These are phyloP conservation scores for Baryphthengus martii DNA, from an alignment of 2,113 vertebrate genomes.

Conservation along the genomic window DNA sequence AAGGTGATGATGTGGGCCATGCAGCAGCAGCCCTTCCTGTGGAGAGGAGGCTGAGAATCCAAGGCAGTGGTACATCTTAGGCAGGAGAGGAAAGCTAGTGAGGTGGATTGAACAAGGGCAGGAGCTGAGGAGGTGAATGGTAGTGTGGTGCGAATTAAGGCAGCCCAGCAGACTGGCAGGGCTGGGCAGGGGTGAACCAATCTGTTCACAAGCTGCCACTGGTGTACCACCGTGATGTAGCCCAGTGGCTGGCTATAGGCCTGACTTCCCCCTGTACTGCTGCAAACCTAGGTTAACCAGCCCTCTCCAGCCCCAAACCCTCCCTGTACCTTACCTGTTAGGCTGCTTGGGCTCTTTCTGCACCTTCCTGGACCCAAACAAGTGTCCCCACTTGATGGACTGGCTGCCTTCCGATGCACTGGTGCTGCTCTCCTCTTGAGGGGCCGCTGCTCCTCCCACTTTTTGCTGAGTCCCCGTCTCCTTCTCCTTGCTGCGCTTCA, in stretches of 20 bases:
- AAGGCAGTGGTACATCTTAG: not conserved
- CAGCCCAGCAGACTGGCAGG: not conserved
- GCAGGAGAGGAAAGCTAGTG: not conserved
- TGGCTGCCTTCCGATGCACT: not conserved
- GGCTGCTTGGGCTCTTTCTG: conserved; percentile 65
- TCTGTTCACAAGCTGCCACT: not conserved
- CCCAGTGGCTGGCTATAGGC: accelerated
- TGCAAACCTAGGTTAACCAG: not conserved
- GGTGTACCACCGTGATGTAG: not conserved
- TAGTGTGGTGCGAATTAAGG: not conserved
- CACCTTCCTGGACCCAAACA: conserved; percentile 73
- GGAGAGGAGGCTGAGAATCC: not conserved
- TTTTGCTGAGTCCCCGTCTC: conserved; percentile 13
- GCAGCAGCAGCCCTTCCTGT: not conserved
- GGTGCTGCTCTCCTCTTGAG: not conserved
- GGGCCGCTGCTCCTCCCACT: not conserved
- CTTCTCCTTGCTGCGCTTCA: conserved; percentile 77
- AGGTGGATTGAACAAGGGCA: not conserved
- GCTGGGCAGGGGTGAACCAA: not conserved
- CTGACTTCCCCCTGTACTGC: not conserved
- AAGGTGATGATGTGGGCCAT: not conserved
- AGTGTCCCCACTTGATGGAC: conserved; percentile 72
- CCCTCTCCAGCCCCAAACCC: not conserved
- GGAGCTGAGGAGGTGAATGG: not conserved
- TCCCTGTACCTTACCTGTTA: conserved; percentile 74